Evolutionary conservation across 2,113 vertebrate genomes (phyloP).

Genomic region (Rhombomys opimus): DNA sequence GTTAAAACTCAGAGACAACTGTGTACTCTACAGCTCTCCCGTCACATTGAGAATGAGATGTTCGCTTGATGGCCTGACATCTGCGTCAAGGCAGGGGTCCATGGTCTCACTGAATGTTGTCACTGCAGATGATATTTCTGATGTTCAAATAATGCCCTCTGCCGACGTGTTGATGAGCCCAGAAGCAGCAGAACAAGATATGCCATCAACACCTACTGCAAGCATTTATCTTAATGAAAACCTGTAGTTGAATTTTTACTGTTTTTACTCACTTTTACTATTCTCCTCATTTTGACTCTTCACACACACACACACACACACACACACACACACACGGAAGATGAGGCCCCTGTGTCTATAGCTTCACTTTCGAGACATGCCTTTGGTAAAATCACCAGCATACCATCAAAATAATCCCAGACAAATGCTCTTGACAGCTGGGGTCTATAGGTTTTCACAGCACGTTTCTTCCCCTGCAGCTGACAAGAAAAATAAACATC

Average conservation of each 20-base stretch:
- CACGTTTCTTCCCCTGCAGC: conserved; percentile 68
- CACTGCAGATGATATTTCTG: conserved; percentile 3
- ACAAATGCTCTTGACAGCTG: conserved; percentile 64
- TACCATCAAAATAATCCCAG: conserved; percentile 63
- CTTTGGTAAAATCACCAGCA: conserved; percentile 27
- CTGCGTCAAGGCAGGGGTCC: neutral
- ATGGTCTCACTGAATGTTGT: neutral
- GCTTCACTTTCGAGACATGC: conserved; percentile 36
- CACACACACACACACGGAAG: neutral
- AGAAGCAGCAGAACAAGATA: conserved; percentile 30
- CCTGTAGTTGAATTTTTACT: conserved; percentile 13
- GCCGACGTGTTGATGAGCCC: neutral
- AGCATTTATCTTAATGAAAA: conserved; percentile 16
- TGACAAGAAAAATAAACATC: conserved; percentile 81
- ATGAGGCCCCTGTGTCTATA: conserved; percentile 1
- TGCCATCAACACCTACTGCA: neutral
- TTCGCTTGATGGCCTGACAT: neutral
- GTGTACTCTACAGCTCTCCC: neutral
- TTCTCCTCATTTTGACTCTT: neutral
- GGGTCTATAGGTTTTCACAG: conserved; percentile 64
- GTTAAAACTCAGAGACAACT: neutral
- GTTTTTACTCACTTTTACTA: neutral
- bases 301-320: neutral
- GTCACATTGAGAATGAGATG: neutral
- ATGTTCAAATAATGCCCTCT: neutral